Base-by-base conservation (phyloP, 2,888 invertebrate genomes). In the Germaria angustata region DNA sequence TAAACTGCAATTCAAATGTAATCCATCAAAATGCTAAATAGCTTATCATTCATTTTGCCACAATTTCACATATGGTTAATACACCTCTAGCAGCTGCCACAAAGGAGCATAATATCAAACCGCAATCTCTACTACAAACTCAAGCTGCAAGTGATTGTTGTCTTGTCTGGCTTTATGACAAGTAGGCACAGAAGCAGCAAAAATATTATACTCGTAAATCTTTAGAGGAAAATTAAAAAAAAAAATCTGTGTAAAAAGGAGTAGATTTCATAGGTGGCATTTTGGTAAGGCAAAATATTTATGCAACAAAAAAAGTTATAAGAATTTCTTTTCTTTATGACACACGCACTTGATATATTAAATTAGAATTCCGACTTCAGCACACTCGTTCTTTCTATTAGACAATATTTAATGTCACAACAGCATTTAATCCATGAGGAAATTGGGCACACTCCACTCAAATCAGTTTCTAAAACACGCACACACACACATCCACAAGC, bases 1-100 rank as follows among this genome's bases (percentile, higher is more conserved):
- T 57, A 39, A 76, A 71, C 44, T 63, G 69, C 75, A 75, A 73
- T 69, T 82, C 73, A 75, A 82, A 75, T 75, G 75, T 75, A 82
- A 82, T 82, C 75, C 73, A 82, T 82, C 82, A 82, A 79, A 75
- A 79, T 82, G 57, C 55, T 79, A 75, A 82, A 79, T 82, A 81
- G 77, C 77, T 82, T 82, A 75, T 82, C 79, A 79, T 41, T 82
- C 65, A 81, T 57, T 63, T 68, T 77, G 78, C 63, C 68, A 81
- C 41, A 76, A 68, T 73, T 77, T 73, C 77, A 69, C 51, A 73
- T 78, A 68, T 41, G 55, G 55, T 61, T 72, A 72, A 72, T 32
- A 24, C 46, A 61, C 3, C 46, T 66, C 55, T 28, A n/a, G 75
- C 53, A 24, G 69, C 61, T 69, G 77, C 13, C 53, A 36, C 34